phyloP scores from a whole-genome alignment of 2,797 vertebrate genomes.

The Macropus fuliginosus region DNA sequence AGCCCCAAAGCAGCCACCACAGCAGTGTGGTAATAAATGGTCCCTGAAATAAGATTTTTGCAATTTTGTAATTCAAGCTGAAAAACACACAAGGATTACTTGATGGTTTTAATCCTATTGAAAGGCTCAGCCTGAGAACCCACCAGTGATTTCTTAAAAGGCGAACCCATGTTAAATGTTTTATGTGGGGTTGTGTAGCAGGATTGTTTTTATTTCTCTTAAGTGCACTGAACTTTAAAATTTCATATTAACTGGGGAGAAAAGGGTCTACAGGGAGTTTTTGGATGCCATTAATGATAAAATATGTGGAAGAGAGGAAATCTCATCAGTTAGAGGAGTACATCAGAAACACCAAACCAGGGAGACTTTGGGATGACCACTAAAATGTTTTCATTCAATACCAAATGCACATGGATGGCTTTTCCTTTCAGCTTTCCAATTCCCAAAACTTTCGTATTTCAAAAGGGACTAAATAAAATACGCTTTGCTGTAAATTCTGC shows the following conservation, averaged over 20 bases:
- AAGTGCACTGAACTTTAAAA: constrained; percentile 70
- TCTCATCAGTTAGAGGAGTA: constrained; percentile 26
- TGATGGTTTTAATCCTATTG: constrained; percentile 75
- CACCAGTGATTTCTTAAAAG: constrained; percentile 79
- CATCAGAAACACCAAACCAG: constrained; percentile 40
- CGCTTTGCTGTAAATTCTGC: constrained; percentile 23
- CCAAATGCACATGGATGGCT: constrained; percentile 46
- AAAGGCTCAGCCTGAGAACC: constrained; percentile 76
- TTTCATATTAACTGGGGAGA: constrained; percentile 54
- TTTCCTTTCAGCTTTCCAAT: not conserved
- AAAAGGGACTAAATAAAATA: constrained; percentile 48
- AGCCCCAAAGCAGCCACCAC: constrained; percentile 78
- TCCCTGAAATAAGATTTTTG: constrained; percentile 78
- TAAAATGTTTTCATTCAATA: constrained; percentile 42
- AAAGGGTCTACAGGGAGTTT: constrained; percentile 27
- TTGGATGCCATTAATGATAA: constrained; percentile 44
- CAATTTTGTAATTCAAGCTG: constrained; percentile 79
- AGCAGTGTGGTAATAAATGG: constrained; percentile 72
- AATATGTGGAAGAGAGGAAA: constrained; percentile 51
- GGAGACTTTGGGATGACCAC: constrained; percentile 12
- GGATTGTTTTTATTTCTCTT: constrained; percentile 53
- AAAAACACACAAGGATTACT: constrained; percentile 73
- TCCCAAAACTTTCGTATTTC: constrained; percentile 26
- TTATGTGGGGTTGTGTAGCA: constrained; percentile 54
- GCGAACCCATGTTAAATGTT: constrained; percentile 70